These are phyloP conservation scores for Caerostris darwini DNA, from an alignment of 1,140 invertebrate species.

Conservation along the genomic window DNA sequence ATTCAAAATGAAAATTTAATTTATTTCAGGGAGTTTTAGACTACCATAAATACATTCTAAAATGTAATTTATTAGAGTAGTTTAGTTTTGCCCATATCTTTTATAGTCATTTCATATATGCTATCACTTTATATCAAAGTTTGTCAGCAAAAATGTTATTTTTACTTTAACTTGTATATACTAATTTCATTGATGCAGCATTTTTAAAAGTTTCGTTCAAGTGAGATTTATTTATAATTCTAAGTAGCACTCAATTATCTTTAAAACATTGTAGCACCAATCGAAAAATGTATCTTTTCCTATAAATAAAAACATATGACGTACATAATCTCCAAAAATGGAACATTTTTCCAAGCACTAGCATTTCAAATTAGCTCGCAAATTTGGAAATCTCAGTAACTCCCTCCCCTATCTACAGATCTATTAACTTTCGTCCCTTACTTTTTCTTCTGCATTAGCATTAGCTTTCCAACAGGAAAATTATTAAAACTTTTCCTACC, in stretches of 20 bases:
- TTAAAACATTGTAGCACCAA: neutral
- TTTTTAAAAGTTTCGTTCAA: too few relatives aligned
- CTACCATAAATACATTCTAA: too few relatives aligned
- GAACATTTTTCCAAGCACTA: neutral
- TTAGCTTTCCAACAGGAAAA: neutral
- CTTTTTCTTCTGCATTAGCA: neutral
- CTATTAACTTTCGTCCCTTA: neutral
- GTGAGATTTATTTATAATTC: too few relatives aligned
- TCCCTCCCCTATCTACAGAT: neutral
- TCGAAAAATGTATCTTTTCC: neutral
- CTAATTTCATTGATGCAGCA: too few relatives aligned
- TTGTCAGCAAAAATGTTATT: too few relatives aligned
- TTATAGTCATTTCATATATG: too few relatives aligned
- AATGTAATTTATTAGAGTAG: too few relatives aligned
- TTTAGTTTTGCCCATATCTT: too few relatives aligned
- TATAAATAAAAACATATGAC: neutral
- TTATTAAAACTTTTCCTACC: constrained; percentile 30
- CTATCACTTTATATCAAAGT: too few relatives aligned
- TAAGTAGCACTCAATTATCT: neutral
- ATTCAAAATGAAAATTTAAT: too few relatives aligned
- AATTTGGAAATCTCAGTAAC: neutral
- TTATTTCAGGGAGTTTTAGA: too few relatives aligned
- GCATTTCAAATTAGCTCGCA: neutral
- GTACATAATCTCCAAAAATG: neutral
- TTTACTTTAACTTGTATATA: too few relatives aligned